Evolutionary conservation across 2,888 invertebrate genomes (phyloP).

Genomic region (Drosophila emarginata): DNA sequence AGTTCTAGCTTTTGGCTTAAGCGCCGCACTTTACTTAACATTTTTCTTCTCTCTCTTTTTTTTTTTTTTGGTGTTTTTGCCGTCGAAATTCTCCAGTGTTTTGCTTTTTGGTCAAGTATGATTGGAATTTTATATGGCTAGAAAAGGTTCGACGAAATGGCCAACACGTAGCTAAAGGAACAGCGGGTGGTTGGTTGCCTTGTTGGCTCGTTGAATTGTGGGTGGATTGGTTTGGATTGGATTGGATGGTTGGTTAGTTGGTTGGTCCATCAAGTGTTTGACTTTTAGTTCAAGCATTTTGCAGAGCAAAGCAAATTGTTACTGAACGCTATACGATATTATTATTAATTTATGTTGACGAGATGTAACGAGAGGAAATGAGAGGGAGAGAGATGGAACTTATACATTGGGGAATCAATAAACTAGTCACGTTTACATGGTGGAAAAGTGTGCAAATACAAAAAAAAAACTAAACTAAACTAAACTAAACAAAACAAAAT

Average conservation of each 20-base stretch:
- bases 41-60: constrained; percentile 1
- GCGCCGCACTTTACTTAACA: constrained; percentile 70
- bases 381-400: constrained; percentile 22
- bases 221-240: background rate
- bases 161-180: constrained; percentile 62
- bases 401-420: constrained; percentile 58
- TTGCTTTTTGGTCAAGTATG: constrained; percentile 74
- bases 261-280: constrained; percentile 56
- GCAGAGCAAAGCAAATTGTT: constrained; percentile 74
- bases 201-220: background rate
- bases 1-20: constrained; percentile 49
- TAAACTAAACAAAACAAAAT: constrained; percentile 40
- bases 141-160: constrained; percentile 63
- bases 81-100: constrained; percentile 67
- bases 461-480: too few relatives aligned
- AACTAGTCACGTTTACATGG: constrained; percentile 69
- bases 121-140: constrained; percentile 74
- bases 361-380: constrained; percentile 32
- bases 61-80: constrained; percentile 24
- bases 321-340: constrained; percentile 54
- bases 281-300: constrained; percentile 69
- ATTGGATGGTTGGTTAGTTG: constrained; percentile 18
- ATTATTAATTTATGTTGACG: constrained; percentile 73
- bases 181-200: constrained; percentile 29
- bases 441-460: constrained; percentile 59